Conservation (phyloP, 2,797 vertebrate genomes). For the Australoheros facetus region DNA sequence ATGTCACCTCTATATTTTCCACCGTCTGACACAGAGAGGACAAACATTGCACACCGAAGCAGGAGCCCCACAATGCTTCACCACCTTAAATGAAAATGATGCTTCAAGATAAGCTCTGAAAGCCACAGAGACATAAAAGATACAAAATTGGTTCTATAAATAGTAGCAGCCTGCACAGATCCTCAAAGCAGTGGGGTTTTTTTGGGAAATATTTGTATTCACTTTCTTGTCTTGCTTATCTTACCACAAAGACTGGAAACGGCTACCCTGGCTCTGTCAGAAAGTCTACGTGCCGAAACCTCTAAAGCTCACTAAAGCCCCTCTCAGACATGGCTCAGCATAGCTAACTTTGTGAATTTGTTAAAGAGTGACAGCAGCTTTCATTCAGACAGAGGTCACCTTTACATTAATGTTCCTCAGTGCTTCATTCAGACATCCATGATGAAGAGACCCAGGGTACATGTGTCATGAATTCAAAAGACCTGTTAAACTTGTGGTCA, state of each 20-base stretch:
- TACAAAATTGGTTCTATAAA: slow-evolving; percentile 5
- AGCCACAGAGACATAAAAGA: not conserved
- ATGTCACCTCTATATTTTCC: not conserved
- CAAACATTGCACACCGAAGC: slow-evolving; percentile 1
- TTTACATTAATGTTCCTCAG: not conserved
- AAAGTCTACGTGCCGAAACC: not conserved
- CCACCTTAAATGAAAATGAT: not conserved
- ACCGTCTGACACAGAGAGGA: slow-evolving; percentile 6
- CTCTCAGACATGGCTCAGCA: not conserved
- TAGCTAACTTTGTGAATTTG: not conserved
- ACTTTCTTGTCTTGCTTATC: not conserved
- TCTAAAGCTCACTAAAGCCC: not conserved
- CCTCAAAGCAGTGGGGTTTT: not conserved
- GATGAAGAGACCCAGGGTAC: too few species aligned
- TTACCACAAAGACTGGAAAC: not conserved
- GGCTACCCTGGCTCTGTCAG: not conserved
- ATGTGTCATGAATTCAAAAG: not conserved
- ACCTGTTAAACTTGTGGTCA: not conserved
- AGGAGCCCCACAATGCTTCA: not conserved
- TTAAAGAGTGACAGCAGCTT: not conserved
- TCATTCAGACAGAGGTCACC: not conserved
- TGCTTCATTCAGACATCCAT: not conserved
- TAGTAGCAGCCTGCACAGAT: slow-evolving; percentile 5
- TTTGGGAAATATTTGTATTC: not conserved
- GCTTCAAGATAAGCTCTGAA: not conserved